These are phyloP conservation scores for Trichomalopsis sarcophagae DNA, from an alignment of 1,140 invertebrate genomes.

Conservation along the genomic window DNA sequence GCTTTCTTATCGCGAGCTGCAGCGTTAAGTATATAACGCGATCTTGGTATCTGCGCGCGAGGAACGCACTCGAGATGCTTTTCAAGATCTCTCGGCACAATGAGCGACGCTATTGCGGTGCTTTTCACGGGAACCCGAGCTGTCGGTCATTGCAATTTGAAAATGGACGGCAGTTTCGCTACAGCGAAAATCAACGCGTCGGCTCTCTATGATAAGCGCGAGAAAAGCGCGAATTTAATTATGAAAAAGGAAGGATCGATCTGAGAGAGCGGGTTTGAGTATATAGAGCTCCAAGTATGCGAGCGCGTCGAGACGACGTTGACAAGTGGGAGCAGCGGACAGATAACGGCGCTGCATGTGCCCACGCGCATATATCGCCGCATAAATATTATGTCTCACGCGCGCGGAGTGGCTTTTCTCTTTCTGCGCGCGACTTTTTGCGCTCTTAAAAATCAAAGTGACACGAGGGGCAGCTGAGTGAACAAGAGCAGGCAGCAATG, in stretches of 20 bases:
- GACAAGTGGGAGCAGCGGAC: constrained; percentile 27
- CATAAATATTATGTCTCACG: constrained; percentile 33
- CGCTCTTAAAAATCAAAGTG: constrained; percentile 18
- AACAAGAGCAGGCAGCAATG: neutral
- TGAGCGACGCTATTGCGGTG: too few relatives aligned
- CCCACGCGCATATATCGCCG: constrained; percentile 40
- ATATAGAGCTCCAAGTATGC: neutral
- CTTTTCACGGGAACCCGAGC: too few relatives aligned
- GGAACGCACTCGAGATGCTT: too few relatives aligned
- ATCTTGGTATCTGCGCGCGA: too few relatives aligned
- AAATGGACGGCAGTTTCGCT: too few relatives aligned
- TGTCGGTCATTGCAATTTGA: too few relatives aligned
- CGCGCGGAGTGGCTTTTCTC: constrained; percentile 11
- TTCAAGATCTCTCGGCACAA: too few relatives aligned
- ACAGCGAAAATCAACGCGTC: too few relatives aligned
- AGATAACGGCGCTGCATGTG: constrained; percentile 24
- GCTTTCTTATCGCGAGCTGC: too few relatives aligned
- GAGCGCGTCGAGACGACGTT: constrained; percentile 27
- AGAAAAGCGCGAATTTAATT: too few relatives aligned
- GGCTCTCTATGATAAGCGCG: too few relatives aligned
- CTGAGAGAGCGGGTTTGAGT: neutral
- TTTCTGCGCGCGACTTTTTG: constrained; percentile 28
- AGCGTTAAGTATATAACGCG: too few relatives aligned
- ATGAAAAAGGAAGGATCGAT: neutral
- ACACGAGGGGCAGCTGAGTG: neutral